Conservation (phyloP, 1,140 invertebrate species). For the Thrips palmi region DNA sequence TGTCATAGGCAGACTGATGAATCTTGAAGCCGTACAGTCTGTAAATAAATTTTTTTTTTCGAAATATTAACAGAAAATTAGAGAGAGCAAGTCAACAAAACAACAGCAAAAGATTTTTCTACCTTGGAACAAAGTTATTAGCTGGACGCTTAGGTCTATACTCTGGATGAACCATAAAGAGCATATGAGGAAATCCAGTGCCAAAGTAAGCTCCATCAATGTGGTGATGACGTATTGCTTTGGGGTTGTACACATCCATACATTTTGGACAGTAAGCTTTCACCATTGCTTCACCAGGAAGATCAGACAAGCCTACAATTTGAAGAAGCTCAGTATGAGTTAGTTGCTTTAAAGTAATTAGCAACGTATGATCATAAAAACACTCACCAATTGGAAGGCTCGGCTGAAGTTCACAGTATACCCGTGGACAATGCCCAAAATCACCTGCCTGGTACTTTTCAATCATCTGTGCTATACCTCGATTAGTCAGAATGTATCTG, state of each 20-base stretch:
- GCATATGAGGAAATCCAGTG: constrained; percentile 98
- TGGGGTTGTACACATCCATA: constrained; percentile 98
- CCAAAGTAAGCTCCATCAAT: constrained; percentile 99
- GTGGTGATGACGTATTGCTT: constrained; percentile 97
- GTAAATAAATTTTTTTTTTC: constrained; percentile 27
- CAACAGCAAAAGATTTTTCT: constrained; percentile 15
- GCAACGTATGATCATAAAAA: not conserved
- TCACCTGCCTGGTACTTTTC: constrained; percentile 99
- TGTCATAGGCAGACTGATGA: constrained; percentile 94
- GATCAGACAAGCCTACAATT: constrained; percentile 82
- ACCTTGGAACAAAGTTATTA: constrained; percentile 95
- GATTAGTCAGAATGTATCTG: constrained; percentile 96
- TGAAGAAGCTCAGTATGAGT: constrained; percentile 1
- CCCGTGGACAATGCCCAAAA: constrained; percentile 92
- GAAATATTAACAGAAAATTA: constrained; percentile 1
- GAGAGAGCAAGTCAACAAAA: constrained; percentile 5
- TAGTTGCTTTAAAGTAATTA: not conserved
- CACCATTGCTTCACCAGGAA: constrained; percentile 98
- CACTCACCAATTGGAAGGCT: constrained; percentile 86
- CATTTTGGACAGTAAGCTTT: constrained; percentile 99
- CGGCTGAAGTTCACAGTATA: constrained; percentile 93
- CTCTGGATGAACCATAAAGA: constrained; percentile 99
- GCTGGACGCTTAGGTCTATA: constrained; percentile 90
- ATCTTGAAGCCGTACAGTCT: constrained; percentile 99
- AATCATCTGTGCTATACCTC: constrained; percentile 98